Conservation (phyloP, 2,888 invertebrate species). For the Cheilosia soror region DNA sequence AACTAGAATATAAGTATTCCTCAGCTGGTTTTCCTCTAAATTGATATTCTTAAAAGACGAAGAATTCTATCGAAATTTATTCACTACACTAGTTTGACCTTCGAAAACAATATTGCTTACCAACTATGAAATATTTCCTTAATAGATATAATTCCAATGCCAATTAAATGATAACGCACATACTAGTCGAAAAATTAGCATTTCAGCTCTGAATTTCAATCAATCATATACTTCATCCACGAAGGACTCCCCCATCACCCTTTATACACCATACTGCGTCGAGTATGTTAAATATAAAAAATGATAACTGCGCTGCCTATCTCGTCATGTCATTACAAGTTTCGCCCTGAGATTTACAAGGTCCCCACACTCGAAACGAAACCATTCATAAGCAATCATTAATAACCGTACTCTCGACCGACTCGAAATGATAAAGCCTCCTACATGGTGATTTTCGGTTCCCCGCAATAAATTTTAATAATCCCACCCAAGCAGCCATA, state of each 20-base stretch:
- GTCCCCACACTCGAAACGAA: constrained; percentile 65
- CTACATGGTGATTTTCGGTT: constrained; percentile 67
- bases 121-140: too few species aligned
- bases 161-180: too few species aligned
- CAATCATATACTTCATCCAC: constrained; percentile 24
- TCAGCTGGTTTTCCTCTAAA: too few species aligned
- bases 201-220: constrained; percentile 4
- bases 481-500: constrained; percentile 56
- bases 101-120: too few species aligned
- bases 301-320: constrained; percentile 51
- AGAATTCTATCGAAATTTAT: too few species aligned
- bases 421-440: constrained; percentile 57
- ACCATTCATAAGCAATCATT: constrained; percentile 63
- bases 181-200: neutral
- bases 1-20: too few species aligned
- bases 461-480: constrained; percentile 66
- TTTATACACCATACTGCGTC: constrained; percentile 12
- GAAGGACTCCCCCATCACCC: constrained; percentile 13
- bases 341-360: constrained; percentile 67
- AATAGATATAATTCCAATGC: too few species aligned
- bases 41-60: too few species aligned
- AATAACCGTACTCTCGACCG: constrained; percentile 59
- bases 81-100: too few species aligned
- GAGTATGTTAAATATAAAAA: constrained; percentile 34
- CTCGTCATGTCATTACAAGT: constrained; percentile 60